Base-by-base conservation (phyloP, 2,797 vertebrate genomes). In the Triplophysa yarkandensis region DNA sequence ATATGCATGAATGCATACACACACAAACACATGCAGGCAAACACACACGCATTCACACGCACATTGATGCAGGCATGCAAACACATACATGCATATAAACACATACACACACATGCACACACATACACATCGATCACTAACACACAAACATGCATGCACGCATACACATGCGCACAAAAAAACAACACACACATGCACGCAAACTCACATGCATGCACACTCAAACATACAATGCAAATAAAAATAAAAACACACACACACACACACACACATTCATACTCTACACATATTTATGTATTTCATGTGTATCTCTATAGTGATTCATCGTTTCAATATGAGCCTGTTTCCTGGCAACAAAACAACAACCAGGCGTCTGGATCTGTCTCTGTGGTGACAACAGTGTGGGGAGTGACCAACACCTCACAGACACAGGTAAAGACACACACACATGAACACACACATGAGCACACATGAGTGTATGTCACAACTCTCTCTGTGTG, bases 401-500 rank as follows among this genome's bases (percentile, higher is more conserved):
- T 98, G 84, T 98, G 97, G 97, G 97, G 97, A 65, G 96, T 98
- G 81, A 98, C 96, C 93, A 98, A 98, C 88, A 98, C 97, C 13
- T 97, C 97, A 71, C 97, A 98, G 85, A 98, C 96, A 89, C 97
- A 98, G 93, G 97, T 96, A 92, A 94, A 93, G 75, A 17, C 32
- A 30, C 9, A 41, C 52, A 32, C 30, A 21, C 28, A 30, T 17
- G 27, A 48, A 61, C 21, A 46, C 21, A 1, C 2, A 32, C 36
- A n/a, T n/a, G 44, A 48, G 10, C 25, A 48, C 23, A 23, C 65
- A 21, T 34, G 13, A 23, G 50, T 16, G 11, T 0, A 3, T 34
- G 27, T 48, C 3, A 8, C 32, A 43, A 64, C 14, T 14, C 0
- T 69, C 13, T 57, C 50, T 68, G 43, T 67, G 16, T 14, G 4